Evolutionary conservation across 2,888 invertebrate species (phyloP), one percentile per base, ranked within the genome.

Genomic region (Agrypnus murinus): DNA sequence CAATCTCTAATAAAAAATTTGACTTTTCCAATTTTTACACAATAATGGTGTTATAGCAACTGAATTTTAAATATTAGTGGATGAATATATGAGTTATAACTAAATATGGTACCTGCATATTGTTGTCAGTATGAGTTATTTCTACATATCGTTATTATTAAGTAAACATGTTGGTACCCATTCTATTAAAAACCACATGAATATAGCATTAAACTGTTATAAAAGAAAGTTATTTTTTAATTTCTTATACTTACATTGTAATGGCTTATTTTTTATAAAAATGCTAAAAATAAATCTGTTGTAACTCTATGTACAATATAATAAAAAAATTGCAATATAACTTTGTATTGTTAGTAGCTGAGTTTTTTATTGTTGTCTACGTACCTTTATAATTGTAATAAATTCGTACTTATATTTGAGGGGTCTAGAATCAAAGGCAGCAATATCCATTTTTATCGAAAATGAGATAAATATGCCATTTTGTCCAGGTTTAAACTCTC

Each of bases 181-280:
- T 10, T 12, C n/a, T 12, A 12, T 38, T 7, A 12, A 25, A 14
- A 17, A 58, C 36, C 17, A 57, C 57, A 36, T 55, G 15, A 7
- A 36, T 19, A 36, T 36, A 62, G 46, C 19, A 25, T 45, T 43
- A 45, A 63, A 31, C 40, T 53, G 64, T 38, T 64, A 31, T 53
- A 38, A 7, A 36, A 64, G 62, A 36, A 59, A 55, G 45, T 65
- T 70, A 70, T 70, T 70, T 70, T 70, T 59, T 70, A 70, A 69
- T 70, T 70, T 65, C 45, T 38, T 70, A 62, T 66, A 70, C 36
- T 62, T 59, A 70, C 36, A 66, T 59, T 69, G 32, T 45, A 53
- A 70, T 65, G 70, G 70, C 70, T 70, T 70, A 70, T 70, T 65
- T 70, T 70, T 70, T 70, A 60, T 67, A 67, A 60, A n/a, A 60